Evolutionary conservation across 2,888 invertebrate genomes (phyloP).

Genomic region (Dexiosoma caninum): DNA sequence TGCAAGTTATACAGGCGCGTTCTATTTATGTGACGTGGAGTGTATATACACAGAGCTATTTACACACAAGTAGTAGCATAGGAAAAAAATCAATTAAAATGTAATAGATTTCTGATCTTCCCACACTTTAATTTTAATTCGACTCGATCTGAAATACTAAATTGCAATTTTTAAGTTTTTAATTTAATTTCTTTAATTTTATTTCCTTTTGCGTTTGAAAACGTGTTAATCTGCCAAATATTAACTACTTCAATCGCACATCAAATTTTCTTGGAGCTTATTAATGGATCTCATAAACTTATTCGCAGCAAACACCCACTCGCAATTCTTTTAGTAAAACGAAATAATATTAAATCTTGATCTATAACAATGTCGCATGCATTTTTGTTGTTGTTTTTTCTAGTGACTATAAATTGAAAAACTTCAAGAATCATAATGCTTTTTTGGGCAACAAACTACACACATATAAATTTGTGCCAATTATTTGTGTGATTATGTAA

Average conservation of each 20-base stretch:
- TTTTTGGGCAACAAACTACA: conserved; percentile 12
- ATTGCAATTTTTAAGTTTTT: too few species aligned
- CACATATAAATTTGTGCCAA: conserved; percentile 16
- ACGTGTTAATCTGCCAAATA: conserved; percentile 4
- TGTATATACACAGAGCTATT: too few species aligned
- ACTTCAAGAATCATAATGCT: neutral
- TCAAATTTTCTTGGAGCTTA: neutral
- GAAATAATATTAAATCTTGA: conserved; percentile 13
- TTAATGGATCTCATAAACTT: conserved; percentile 2
- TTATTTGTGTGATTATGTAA: conserved; percentile 19
- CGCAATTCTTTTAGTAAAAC: conserved; percentile 1
- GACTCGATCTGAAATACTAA: too few species aligned
- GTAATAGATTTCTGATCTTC: neutral
- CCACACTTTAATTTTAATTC: neutral
- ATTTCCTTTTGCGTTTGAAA: neutral
- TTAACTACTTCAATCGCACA: neutral
- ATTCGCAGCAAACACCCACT: conserved; percentile 30
- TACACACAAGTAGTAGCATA: neutral
- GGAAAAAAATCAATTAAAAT: neutral
- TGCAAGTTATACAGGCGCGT: too few species aligned
- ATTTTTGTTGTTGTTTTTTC: neutral
- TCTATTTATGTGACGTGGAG: too few species aligned
- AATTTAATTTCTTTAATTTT: too few species aligned
- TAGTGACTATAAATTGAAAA: neutral
- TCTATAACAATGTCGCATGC: neutral